These are phyloP conservation scores for Microctonus hyperodae DNA, from an alignment of 2,888 invertebrate species.

Conservation along the genomic window DNA sequence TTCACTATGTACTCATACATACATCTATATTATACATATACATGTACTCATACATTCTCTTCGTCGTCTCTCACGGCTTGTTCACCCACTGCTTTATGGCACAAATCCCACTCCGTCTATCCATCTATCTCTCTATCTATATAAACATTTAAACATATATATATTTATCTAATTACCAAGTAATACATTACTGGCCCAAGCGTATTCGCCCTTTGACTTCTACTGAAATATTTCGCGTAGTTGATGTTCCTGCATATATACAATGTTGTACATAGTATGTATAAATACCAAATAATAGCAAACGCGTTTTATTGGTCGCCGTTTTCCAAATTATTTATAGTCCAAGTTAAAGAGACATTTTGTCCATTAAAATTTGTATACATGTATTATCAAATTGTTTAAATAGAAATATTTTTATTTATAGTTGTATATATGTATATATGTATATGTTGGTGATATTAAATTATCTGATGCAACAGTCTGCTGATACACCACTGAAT, in stretches of 20 bases:
- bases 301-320: conserved; percentile 20
- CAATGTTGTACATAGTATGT: conserved; percentile 30
- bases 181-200: background rate
- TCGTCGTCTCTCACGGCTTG: conserved; percentile 20
- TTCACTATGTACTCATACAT: no score
- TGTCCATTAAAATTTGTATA: no score
- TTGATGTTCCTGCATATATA: background rate
- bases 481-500: background rate
- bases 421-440: no score
- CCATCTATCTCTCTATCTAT: no score
- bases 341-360: background rate
- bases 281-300: conserved; percentile 25
- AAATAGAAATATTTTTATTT: no score
- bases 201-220: background rate
- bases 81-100: background rate
- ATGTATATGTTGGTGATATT: no score
- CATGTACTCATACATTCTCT: conserved; percentile 19
- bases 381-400: no score
- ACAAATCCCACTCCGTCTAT: no score
- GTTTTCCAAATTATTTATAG: conserved; percentile 29
- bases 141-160: no score
- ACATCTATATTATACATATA: no score
- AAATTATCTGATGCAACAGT: conserved; percentile 23
- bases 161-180: background rate
- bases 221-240: no score